phyloP scores from a whole-genome alignment of 2,113 vertebrate genomes.

The Melozone crissalis region DNA sequence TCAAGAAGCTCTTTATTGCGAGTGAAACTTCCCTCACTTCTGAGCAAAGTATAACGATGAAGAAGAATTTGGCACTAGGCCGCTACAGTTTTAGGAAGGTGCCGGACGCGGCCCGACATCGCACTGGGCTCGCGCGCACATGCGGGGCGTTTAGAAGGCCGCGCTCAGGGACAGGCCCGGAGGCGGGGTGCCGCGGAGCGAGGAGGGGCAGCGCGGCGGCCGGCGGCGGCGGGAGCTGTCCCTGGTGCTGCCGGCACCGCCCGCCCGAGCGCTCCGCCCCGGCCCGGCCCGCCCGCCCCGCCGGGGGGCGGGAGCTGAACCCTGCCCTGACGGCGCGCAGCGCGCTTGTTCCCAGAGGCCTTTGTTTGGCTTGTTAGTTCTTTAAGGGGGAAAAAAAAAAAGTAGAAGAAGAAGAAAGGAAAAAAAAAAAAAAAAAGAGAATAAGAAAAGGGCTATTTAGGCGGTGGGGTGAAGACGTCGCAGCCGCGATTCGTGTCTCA shows the following conservation, averaged over 20 bases:
- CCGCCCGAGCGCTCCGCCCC: no score
- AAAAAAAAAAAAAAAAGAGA: no score
- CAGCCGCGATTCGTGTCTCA: background rate
- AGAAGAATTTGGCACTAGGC: background rate
- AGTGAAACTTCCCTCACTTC: background rate
- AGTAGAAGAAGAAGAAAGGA: no score
- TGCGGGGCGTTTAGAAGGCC: accelerated
- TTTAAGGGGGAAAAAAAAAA: background rate
- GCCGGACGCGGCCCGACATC: no score
- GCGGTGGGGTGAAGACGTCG: background rate
- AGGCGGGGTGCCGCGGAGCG: no score
- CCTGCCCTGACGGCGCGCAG: background rate
- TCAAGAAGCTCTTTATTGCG: background rate
- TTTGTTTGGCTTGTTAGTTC: no score
- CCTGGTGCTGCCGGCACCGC: conserved; percentile 60
- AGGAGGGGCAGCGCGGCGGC: accelerated
- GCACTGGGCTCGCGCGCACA: accelerated
- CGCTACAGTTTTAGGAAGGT: background rate
- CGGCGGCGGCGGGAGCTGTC: conserved; percentile 42
- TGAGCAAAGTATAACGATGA: background rate
- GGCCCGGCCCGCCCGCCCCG: background rate
- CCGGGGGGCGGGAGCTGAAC: background rate
- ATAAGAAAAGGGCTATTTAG: background rate
- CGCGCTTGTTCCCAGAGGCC: accelerated
- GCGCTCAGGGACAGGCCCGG: accelerated